These are phyloP conservation scores for Drosophila tanythrix DNA, from an alignment of 2,888 invertebrate genomes.

Conservation along the genomic window DNA sequence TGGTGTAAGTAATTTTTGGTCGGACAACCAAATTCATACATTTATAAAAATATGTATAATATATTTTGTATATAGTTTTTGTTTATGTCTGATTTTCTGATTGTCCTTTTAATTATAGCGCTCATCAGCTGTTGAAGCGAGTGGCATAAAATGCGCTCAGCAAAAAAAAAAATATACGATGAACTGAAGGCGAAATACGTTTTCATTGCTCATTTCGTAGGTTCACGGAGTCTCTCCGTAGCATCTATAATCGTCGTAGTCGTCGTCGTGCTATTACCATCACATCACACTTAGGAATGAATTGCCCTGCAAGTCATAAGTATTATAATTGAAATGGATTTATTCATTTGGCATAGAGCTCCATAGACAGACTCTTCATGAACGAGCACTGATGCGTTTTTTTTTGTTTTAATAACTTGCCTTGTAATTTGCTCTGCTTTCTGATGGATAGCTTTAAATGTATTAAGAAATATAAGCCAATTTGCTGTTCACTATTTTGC, in stretches of 20 bases:
- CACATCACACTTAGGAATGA: background rate
- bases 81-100: background rate
- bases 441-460: background rate
- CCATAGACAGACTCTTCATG: background rate
- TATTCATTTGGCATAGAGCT: background rate
- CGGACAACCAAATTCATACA: background rate
- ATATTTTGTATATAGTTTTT: background rate
- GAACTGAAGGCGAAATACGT: background rate
- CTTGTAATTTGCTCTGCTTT: background rate
- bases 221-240: background rate
- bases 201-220: background rate
- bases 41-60: background rate
- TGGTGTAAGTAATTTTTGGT: slow-evolving; percentile 64
- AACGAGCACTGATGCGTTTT: too few species aligned
- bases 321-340: too few species aligned
- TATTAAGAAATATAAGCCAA: background rate
- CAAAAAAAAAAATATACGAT: background rate
- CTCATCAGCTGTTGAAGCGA: background rate
- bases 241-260: too few species aligned
- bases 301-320: background rate
- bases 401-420: background rate
- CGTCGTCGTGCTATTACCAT: too few species aligned
- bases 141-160: background rate
- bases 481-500: background rate
- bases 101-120: background rate